Conservation (phyloP, 2,797 vertebrate species). For the Columba guinea region DNA sequence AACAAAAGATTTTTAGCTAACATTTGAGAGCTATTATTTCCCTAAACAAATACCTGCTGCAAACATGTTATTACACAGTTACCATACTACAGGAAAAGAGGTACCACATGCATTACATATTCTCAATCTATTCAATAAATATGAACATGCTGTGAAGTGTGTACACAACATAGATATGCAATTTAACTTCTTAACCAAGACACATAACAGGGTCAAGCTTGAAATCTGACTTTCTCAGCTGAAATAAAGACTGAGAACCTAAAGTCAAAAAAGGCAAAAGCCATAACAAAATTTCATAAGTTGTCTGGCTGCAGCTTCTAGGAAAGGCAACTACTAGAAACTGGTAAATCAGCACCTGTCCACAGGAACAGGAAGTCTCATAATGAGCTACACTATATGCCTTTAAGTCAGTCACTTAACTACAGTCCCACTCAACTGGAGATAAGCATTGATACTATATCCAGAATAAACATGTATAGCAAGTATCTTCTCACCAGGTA, state of each 20-base stretch:
- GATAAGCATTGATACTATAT: background rate
- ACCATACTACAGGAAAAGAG: background rate
- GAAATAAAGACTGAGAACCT: background rate
- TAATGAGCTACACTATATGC: fast-evolving
- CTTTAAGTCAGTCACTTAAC: background rate
- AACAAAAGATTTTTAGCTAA: background rate
- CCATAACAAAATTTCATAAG: background rate
- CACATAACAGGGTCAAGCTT: background rate
- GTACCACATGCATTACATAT: background rate
- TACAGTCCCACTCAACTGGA: background rate
- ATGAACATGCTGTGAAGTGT: background rate
- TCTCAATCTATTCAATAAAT: background rate
- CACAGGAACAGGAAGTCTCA: background rate
- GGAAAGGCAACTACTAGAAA: background rate
- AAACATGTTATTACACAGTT: background rate
- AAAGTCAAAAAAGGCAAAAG: background rate
- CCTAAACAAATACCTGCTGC: background rate
- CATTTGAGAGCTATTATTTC: background rate
- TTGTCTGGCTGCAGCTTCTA: background rate
- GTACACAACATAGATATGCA: background rate
- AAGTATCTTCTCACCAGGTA: background rate
- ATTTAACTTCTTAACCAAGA: background rate
- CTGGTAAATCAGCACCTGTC: background rate
- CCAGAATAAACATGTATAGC: background rate
- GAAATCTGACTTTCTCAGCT: background rate